A percentile compares a stretch with the other conserved stretches of the same genome.
Evolutionary conservation across 2,113 vertebrate genomes (phyloP).

Genomic region (Vimba vimba): DNA sequence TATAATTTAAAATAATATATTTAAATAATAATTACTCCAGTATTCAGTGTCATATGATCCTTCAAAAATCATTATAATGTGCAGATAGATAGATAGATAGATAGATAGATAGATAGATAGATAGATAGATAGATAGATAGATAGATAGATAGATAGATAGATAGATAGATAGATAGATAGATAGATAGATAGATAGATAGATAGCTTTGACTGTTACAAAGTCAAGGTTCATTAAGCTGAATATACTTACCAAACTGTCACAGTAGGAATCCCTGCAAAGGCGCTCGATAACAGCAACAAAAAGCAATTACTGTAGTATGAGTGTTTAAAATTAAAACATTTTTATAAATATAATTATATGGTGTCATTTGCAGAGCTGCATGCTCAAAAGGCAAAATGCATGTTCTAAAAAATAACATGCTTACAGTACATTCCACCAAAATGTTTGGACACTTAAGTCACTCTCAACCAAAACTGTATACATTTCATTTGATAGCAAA

Average conservation of each 20-base stretch:
- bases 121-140: no score
- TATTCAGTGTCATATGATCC: no score
- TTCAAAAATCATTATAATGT: no score
- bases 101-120: no score
- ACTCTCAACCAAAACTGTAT: not conserved
- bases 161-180: no score
- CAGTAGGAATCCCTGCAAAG: not conserved
- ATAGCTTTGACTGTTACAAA: not conserved
- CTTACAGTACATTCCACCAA: not conserved
- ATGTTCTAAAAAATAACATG: not conserved
- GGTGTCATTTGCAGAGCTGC: no score
- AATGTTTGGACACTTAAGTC: not conserved
- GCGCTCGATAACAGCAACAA: not conserved
- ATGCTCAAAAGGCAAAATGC: not conserved
- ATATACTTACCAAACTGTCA: conserved; percentile 10
- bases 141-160: no score
- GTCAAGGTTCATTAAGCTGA: not conserved
- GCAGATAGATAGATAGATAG: no score
- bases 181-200: no score
- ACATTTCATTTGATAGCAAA: not conserved
- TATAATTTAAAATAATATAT: no score
- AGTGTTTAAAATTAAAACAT: not conserved
- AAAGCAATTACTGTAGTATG: not conserved
- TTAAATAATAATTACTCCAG: no score
- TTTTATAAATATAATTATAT: not conserved